These are phyloP conservation scores for Tenualosa ilisha DNA, from an alignment of 2,797 vertebrate genomes.

Conservation along the genomic window DNA sequence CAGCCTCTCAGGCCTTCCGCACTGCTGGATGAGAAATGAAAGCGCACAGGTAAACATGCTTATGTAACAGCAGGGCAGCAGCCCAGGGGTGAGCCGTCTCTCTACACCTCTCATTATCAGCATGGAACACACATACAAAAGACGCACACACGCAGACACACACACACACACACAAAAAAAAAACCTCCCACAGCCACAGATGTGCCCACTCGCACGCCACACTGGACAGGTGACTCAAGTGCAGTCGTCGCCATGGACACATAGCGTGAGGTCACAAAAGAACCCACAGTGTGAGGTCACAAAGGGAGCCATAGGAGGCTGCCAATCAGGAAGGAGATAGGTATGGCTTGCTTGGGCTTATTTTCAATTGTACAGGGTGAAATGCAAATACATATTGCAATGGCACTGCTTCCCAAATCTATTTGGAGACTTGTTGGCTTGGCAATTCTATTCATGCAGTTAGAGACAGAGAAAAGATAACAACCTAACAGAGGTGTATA, in stretches of 20 bases:
- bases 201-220: neutral
- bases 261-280: neutral
- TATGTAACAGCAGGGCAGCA: neutral
- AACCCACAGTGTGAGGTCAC: neutral
- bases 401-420: neutral
- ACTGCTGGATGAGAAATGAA: neutral
- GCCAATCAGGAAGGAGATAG: neutral
- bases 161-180: neutral
- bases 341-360: neutral
- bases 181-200: neutral
- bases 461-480: constrained; percentile 9
- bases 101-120: constrained; percentile 15
- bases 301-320: neutral
- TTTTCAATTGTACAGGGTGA: neutral
- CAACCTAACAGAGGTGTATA: neutral
- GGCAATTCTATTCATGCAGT: neutral
- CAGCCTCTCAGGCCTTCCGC: neutral
- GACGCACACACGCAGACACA: neutral
- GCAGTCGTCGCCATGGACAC: neutral
- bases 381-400: neutral
- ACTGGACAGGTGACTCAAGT: neutral
- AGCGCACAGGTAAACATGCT: constrained; percentile 22
- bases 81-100: neutral
- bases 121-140: neutral
- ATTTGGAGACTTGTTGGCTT: neutral